Evolutionary conservation across 2,113 vertebrate species (phyloP).

Genomic region (Oncorhynchus tshawytscha): DNA sequence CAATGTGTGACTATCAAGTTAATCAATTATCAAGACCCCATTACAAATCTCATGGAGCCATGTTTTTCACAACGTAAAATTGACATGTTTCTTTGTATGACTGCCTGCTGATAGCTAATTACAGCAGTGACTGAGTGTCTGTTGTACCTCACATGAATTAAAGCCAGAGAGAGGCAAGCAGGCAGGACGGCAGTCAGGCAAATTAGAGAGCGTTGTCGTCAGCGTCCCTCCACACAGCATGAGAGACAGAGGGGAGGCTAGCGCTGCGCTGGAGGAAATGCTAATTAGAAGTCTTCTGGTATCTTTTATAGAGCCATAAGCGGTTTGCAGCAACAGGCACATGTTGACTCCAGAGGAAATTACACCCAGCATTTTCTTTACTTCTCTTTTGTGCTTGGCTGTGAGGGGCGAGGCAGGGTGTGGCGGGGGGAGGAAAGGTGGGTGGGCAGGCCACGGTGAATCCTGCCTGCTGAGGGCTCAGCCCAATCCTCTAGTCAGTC

Average conservation of each 20-base stretch:
- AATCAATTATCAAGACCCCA: too few species aligned
- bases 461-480: constrained; percentile 11
- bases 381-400: constrained; percentile 1
- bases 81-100: neutral
- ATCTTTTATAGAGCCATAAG: constrained; percentile 58
- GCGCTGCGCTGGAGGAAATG: neutral
- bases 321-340: constrained; percentile 44
- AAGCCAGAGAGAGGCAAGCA: constrained; percentile 9
- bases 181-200: constrained; percentile 1
- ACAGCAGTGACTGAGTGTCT: neutral
- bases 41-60: too few species aligned
- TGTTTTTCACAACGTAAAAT: neutral
- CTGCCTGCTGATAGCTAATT: neutral
- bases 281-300: constrained; percentile 53
- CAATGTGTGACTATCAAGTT: too few species aligned
- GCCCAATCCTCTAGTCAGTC: constrained; percentile 1
- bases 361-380: constrained; percentile 26
- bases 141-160: constrained; percentile 8
- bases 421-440: neutral
- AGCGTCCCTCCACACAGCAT: constrained; percentile 7
- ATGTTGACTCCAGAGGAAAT: constrained; percentile 42
- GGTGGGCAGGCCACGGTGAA: neutral
- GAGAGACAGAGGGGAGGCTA: neutral
- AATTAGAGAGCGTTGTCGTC: constrained; percentile 46
- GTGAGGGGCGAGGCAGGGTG: neutral